A percentile compares a stretch with the other conserved stretches of the same genome.
phyloP scores from a whole-genome alignment of 2,113 vertebrate genomes.

The Penelope pileata region DNA sequence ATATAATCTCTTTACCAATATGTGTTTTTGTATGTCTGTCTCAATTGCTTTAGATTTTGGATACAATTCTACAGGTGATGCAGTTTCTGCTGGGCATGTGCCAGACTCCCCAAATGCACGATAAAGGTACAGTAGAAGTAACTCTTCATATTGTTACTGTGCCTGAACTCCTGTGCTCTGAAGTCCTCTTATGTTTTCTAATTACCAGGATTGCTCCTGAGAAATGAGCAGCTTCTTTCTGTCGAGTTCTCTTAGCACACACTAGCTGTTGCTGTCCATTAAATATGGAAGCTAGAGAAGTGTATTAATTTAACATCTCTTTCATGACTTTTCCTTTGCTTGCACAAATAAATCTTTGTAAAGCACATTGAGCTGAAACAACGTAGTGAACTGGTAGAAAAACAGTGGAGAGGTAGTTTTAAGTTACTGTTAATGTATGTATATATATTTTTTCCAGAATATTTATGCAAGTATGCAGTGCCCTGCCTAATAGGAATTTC shows the following conservation, averaged over 20 bases:
- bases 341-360: neutral
- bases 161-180: neutral
- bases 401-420: neutral
- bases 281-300: neutral
- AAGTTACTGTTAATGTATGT: neutral
- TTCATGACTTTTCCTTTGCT: neutral
- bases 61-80: conserved; percentile 88
- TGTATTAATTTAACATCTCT: neutral
- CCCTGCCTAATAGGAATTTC: conserved; percentile 91
- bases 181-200: neutral
- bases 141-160: neutral
- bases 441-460: too few species aligned
- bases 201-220: neutral
- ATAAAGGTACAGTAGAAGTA: conserved; percentile 84
- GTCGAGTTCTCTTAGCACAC: neutral
- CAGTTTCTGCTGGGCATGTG: conserved; percentile 89
- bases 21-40: neutral
- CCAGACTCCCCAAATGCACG: conserved; percentile 89
- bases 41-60: conserved; percentile 82
- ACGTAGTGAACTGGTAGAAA: neutral
- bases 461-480: conserved; percentile 89
- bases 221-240: neutral
- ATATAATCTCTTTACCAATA: neutral
- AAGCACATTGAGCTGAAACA: neutral
- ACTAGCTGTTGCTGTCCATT: neutral